Evolutionary conservation across 2,113 vertebrate genomes (phyloP).

Genomic region (Hassar affinis): DNA sequence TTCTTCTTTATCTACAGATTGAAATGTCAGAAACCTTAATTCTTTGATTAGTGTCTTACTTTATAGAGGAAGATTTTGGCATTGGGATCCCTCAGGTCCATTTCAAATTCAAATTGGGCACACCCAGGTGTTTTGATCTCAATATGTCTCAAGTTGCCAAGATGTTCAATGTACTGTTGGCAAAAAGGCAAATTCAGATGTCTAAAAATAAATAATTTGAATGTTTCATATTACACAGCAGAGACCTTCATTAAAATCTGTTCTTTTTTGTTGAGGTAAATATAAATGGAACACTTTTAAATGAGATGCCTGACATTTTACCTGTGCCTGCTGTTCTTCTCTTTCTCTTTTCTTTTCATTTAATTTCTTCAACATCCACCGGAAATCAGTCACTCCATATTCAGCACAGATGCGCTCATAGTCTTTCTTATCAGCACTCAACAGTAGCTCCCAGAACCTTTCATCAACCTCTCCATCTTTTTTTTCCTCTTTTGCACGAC

Average conservation of each 20-base stretch:
- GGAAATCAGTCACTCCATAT: constrained; percentile 82
- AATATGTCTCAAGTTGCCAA: constrained; percentile 77
- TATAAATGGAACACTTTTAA: background rate
- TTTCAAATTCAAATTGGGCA: constrained; percentile 80
- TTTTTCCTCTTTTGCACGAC: constrained; percentile 40
- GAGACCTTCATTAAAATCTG: background rate
- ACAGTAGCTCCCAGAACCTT: constrained; percentile 78
- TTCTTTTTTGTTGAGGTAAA: background rate
- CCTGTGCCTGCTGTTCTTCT: constrained; percentile 74
- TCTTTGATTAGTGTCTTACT: constrained; percentile 64
- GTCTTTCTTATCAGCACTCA: constrained; percentile 81
- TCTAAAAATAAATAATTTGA: constrained; percentile 15
- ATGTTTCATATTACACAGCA: background rate
- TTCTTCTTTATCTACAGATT: background rate
- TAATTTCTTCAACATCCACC: constrained; percentile 83
- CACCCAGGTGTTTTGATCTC: constrained; percentile 69
- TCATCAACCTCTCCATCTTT: constrained; percentile 69
- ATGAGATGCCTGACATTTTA: constrained; percentile 48
- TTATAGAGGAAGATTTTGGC: constrained; percentile 85
- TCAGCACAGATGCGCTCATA: constrained; percentile 82
- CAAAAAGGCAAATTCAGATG: constrained; percentile 21
- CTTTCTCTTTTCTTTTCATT: constrained; percentile 74
- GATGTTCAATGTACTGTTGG: constrained; percentile 71
- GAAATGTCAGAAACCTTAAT: background rate
- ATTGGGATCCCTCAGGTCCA: constrained; percentile 76